Conservation (phyloP, 2,113 vertebrate genomes). For the Onychostruthus taczanowskii region DNA sequence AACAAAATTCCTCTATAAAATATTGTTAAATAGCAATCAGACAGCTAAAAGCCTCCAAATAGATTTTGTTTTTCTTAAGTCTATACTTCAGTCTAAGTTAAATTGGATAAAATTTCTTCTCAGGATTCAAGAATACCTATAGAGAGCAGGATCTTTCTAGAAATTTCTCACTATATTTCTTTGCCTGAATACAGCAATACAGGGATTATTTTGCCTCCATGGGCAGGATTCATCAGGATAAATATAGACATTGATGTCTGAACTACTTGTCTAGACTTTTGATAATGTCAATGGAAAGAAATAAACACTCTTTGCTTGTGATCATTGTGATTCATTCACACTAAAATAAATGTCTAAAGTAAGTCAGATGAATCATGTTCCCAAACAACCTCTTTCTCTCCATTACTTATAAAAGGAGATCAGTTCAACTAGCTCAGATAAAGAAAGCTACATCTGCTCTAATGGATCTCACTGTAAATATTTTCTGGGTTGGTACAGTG, state of each 20-base stretch:
- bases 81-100: background rate
- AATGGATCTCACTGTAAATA: background rate
- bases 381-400: background rate
- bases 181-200: background rate
- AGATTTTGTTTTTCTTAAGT: background rate
- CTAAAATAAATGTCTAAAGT: conserved; percentile 14
- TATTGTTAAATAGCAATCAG: background rate
- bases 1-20: background rate
- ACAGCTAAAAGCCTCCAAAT: background rate
- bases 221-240: background rate
- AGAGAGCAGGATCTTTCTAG: background rate
- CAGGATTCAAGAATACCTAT: background rate
- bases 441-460: background rate
- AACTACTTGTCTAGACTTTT: background rate
- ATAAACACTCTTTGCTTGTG: background rate
- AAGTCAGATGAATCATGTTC: background rate
- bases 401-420: background rate
- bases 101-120: background rate
- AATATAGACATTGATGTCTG: background rate
- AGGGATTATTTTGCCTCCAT: background rate
- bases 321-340: background rate
- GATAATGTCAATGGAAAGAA: background rate
- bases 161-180: background rate
- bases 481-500: background rate
- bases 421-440: background rate